A percentile compares a stretch with the other conserved stretches of the same genome.
These are phyloP conservation scores for Rhagoletis zephyria DNA, from an alignment of 1,140 invertebrate genomes.

Conservation along the genomic window DNA sequence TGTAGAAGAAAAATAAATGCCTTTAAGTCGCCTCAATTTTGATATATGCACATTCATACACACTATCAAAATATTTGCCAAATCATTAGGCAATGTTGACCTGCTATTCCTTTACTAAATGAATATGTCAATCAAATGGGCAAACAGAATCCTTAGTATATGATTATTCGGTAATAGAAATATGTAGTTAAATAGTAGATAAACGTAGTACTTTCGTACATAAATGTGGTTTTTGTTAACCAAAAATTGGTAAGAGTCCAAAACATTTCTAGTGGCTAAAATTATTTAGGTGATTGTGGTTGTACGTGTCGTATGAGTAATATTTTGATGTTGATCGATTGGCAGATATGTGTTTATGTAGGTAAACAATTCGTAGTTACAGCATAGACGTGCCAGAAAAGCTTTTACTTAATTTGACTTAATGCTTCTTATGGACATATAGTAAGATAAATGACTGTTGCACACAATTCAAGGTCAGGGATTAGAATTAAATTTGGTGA, in stretches of 20 bases:
- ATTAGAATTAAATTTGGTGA: too few species aligned
- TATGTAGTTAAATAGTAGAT: background rate
- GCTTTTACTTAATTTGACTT: too few species aligned
- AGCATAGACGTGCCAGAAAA: too few species aligned
- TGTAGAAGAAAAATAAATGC: background rate
- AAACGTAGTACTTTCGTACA: background rate
- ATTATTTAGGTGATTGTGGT: background rate
- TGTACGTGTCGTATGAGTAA: background rate
- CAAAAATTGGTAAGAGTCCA: background rate
- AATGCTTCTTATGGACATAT: too few species aligned
- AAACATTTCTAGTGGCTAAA: background rate
- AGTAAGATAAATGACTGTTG: too few species aligned
- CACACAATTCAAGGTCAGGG: too few species aligned
- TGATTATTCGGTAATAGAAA: background rate
- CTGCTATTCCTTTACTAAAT: background rate
- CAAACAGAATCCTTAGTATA: background rate
- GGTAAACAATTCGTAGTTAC: too few species aligned
- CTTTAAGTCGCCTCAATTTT: constrained; percentile 6
- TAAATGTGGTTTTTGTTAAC: background rate
- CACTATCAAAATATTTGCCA: constrained; percentile 5
- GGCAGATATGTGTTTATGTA: background rate
- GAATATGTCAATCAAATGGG: constrained; percentile 29
- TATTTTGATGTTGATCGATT: background rate
- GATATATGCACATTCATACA: background rate
- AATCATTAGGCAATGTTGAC: background rate